Percentiles rank a stretch among this genome's conserved stretches.
Conservation (phyloP, 2,888 invertebrate species). For the Quadroppia sp. region DNA sequence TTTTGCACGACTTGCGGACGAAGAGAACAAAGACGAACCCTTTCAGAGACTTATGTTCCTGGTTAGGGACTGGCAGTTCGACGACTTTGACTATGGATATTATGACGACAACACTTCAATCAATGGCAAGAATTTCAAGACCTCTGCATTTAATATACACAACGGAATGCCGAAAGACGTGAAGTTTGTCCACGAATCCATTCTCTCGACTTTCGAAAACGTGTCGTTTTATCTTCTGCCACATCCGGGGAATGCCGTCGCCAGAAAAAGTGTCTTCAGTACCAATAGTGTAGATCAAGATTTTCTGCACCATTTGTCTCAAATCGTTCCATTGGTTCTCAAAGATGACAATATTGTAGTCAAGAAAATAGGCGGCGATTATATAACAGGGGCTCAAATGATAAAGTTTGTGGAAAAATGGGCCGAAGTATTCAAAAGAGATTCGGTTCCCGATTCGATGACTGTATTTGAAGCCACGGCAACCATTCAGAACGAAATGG, state of each 20-base stretch:
- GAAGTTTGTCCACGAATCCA: constrained; percentile 80
- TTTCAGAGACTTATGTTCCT: constrained; percentile 79
- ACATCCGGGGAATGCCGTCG: constrained; percentile 94
- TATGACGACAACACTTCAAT: constrained; percentile 50
- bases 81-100: constrained; percentile 74
- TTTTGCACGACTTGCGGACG: constrained; percentile 88
- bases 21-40: constrained; percentile 73
- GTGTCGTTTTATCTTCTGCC: constrained; percentile 97
- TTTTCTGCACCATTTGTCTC: constrained; percentile 80
- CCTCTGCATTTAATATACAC: constrained; percentile 71
- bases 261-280: constrained; percentile 95
- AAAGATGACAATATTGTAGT: constrained; percentile 84
- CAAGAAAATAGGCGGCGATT: constrained; percentile 91
- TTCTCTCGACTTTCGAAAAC: constrained; percentile 90
- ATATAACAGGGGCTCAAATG: constrained; percentile 65
- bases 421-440: no score
- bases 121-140: constrained; percentile 81
- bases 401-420: no score
- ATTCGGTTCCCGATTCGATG: not conserved
- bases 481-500: not conserved
- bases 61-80: constrained; percentile 95
- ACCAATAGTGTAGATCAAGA: constrained; percentile 85
- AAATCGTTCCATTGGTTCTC: constrained; percentile 81
- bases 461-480: not conserved
- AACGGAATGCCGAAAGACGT: constrained; percentile 61